A percentile compares a stretch with the other conserved stretches of the same genome.
Conservation (phyloP, 2,113 vertebrate genomes). For the Pipra filicauda region DNA sequence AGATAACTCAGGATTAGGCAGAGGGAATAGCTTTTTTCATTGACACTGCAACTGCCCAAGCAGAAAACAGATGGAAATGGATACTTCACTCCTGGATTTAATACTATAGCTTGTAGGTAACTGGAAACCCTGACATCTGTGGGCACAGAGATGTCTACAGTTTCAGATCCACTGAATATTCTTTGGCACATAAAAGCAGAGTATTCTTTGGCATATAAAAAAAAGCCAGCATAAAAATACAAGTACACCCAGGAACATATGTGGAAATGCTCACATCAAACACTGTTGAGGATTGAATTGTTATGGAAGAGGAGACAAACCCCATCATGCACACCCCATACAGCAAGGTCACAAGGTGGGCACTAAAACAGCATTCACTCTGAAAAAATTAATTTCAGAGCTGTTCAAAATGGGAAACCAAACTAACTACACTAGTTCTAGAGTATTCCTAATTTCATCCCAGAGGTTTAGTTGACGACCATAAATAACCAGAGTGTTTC, state of each 20-base stretch:
- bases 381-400: constrained; percentile 17
- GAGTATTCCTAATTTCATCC: background rate
- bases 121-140: background rate
- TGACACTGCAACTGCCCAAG: background rate
- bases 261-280: background rate
- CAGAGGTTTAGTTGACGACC: background rate
- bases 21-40: background rate
- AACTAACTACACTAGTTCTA: background rate
- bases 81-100: background rate
- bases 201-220: background rate
- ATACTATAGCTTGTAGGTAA: background rate
- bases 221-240: background rate
- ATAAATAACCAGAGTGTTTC: constrained; percentile 12
- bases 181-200: background rate
- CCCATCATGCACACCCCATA: background rate
- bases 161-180: background rate
- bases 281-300: background rate
- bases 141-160: background rate
- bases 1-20: background rate
- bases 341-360: constrained; percentile 6
- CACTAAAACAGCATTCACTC: background rate
- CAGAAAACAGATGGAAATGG: background rate
- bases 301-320: background rate
- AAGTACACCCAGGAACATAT: background rate
- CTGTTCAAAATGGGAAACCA: background rate